phyloP scores from a whole-genome alignment of 2,113 vertebrate species.

The Noctilio leporinus region DNA sequence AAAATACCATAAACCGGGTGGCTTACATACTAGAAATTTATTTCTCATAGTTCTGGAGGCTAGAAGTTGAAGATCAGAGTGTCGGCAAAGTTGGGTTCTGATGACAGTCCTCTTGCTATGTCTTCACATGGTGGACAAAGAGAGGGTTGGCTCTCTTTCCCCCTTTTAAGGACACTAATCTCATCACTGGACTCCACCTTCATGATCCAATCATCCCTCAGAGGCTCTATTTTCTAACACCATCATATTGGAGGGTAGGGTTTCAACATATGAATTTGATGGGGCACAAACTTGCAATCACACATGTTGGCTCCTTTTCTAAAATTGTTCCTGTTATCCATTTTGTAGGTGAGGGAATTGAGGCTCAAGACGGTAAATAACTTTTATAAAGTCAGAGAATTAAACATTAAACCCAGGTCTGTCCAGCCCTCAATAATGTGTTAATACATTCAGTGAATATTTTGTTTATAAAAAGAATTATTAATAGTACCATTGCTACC shows the following conservation, averaged over 20 bases:
- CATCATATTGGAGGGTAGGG: not conserved
- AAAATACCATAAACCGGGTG: not conserved
- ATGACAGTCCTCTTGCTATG: not conserved
- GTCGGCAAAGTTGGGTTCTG: not conserved
- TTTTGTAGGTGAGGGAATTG: not conserved
- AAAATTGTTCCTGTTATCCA: not conserved
- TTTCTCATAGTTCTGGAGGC: not conserved
- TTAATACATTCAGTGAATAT: not conserved
- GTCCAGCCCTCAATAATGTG: not conserved
- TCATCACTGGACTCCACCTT: not conserved
- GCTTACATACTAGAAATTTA: not conserved
- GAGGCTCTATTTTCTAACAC: not conserved
- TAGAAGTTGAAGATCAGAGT: not conserved
- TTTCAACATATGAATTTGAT: not conserved
- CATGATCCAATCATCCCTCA: not conserved
- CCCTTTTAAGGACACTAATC: not conserved
- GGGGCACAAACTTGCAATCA: slow-evolving; percentile 44
- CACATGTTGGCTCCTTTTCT: slow-evolving; percentile 81
- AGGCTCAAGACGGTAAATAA: not conserved
- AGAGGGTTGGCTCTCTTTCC: not conserved
- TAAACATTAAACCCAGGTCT: not conserved
- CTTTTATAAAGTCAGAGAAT: not conserved
- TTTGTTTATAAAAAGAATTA: not conserved
- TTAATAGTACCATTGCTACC: not conserved
- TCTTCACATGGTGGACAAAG: not conserved